phyloP scores from a whole-genome alignment of 2,888 invertebrate genomes.

The Panopea generosa region DNA sequence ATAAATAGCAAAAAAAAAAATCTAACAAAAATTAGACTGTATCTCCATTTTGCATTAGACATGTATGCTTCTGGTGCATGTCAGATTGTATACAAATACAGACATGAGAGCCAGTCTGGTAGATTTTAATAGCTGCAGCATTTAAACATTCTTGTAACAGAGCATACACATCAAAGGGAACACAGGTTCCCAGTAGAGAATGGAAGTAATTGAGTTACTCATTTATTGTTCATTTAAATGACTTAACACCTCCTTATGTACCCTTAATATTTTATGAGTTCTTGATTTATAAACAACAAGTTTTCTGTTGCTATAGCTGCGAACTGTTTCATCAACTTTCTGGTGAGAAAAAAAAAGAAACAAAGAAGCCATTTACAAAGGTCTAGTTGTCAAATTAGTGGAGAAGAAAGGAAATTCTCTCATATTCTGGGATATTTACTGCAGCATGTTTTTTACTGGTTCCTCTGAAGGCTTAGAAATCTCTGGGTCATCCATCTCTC shows the following conservation, averaged over 20 bases:
- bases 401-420: constrained; percentile 25
- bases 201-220: constrained; percentile 19
- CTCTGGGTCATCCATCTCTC: no score
- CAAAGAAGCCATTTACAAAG: constrained; percentile 24
- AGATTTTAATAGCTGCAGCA: neutral
- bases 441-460: neutral
- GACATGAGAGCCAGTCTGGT: neutral
- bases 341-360: constrained; percentile 1
- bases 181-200: constrained; percentile 4
- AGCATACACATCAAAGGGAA: constrained; percentile 21
- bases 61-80: no score
- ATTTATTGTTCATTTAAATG: constrained; percentile 13
- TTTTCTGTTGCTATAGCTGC: constrained; percentile 1
- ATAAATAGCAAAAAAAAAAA: no score
- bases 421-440: constrained; percentile 23
- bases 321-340: constrained; percentile 16
- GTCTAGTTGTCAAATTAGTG: constrained; percentile 39
- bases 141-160: constrained; percentile 1
- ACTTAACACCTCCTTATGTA: constrained; percentile 23
- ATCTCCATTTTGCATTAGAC: no score
- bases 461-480: neutral
- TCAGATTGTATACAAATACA: no score
- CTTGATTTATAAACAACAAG: constrained; percentile 16
- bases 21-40: no score
- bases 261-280: constrained; percentile 15